Evolutionary conservation across 2,888 invertebrate genomes (phyloP), one percentile per base, ranked within the genome.

Genomic region (Cephus spinipes): DNA sequence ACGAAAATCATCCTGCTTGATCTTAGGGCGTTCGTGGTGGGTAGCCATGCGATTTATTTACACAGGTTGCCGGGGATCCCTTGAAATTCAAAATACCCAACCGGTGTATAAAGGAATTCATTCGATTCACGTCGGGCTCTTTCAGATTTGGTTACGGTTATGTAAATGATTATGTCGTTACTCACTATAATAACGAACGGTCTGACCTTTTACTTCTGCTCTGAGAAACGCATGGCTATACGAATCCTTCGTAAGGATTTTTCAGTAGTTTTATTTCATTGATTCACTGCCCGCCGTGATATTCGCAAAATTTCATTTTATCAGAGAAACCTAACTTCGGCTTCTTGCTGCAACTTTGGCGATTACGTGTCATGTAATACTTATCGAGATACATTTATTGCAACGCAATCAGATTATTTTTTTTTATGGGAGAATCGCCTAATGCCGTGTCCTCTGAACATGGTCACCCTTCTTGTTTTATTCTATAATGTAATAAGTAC

Each of bases 11-110:
- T 71, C 71, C 40, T 15, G 40, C 40, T 55, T 23, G 40, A 55
- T 55, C 40, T 55, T 55, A 55, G 23, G 40, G 2, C 23, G 23
- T 23, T 40, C 23, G 1, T 55, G 15, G 23, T 23, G 40, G 40
- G 23, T 23, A 23, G 40, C 68, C n/a, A 35, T 74, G 34, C 34
- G 77, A 33, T 77, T 77, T 77, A 77, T 77, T 77, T 77, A 77
- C 74, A 68, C 77, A 74, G 77, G 68, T 74, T 77, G 33, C 68
- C 15, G 15, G 68, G 15, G 35, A 68, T 73, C 32, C 73, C 73
- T 77, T 77, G 74, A 77, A 77, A 77, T 74, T 77, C 74, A 77
- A 77, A 77, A 74, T 74, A 74, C 34, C 36, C 68, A n/a, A 12
- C 15, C 55, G n/a, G 4, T 40, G 23, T 23, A 55, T 55, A n/a